Percentiles rank a stretch among this genome's conserved stretches.
phyloP scores from a whole-genome alignment of 2,113 vertebrate genomes.

The Symphodus melops region DNA sequence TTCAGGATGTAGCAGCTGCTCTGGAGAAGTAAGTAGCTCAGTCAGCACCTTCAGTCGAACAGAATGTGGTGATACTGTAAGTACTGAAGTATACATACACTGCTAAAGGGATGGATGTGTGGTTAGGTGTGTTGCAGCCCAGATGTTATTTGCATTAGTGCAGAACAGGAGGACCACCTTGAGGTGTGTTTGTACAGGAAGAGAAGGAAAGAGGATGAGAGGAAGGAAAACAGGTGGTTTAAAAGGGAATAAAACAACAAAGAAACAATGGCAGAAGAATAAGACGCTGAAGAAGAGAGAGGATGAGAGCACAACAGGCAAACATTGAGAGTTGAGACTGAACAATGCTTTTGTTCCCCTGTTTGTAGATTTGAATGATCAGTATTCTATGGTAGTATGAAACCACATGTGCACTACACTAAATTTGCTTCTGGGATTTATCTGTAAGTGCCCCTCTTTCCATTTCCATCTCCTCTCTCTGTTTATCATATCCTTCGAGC shows the following conservation, averaged over 20 bases:
- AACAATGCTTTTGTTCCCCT: constrained; percentile 21
- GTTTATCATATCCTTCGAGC: constrained; percentile 42
- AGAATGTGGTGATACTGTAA: neutral
- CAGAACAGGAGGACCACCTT: constrained; percentile 37
- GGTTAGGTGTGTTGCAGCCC: neutral
- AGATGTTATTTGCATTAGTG: constrained; percentile 6
- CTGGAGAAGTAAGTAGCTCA: constrained; percentile 92
- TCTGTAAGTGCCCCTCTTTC: constrained; percentile 19
- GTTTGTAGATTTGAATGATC: constrained; percentile 1
- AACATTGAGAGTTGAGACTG: neutral
- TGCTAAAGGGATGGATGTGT: neutral
- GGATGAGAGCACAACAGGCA: neutral
- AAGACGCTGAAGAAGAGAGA: constrained; percentile 13
- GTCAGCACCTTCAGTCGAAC: constrained; percentile 5
- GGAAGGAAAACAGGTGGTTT: constrained; percentile 13
- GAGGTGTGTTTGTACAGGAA: constrained; percentile 41
- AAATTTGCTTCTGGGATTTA: constrained; percentile 42
- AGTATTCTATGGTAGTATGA: neutral
- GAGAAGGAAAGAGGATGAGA: constrained; percentile 34
- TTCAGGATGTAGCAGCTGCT: constrained; percentile 96
- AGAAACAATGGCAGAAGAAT: constrained; percentile 8
- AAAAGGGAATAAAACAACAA: constrained; percentile 37
- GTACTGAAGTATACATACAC: neutral
- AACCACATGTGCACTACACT: constrained; percentile 10
- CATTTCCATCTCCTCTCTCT: constrained; percentile 31